These are phyloP conservation scores for Neosilurus mollespiculum DNA, from an alignment of 2,797 vertebrate species.

Conservation along the genomic window DNA sequence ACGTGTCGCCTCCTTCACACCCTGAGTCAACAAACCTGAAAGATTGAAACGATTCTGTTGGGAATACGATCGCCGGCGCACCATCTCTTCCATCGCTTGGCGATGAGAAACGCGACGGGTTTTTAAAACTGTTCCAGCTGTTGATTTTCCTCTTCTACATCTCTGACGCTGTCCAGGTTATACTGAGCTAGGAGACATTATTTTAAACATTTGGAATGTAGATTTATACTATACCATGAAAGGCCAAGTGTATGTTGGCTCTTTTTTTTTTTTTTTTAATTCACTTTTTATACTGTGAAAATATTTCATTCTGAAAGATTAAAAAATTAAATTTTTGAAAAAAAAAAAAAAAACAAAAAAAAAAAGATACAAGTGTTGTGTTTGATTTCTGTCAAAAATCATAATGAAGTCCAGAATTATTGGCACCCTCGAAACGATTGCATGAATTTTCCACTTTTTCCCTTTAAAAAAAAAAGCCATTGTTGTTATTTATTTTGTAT, in stretches of 20 bases:
- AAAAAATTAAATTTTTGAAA: conserved; percentile 88
- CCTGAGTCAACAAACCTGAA: conserved; percentile 55
- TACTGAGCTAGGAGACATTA: conserved; percentile 78
- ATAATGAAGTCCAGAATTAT: not conserved
- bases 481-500: not conserved
- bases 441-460: not conserved
- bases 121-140: conserved; percentile 65
- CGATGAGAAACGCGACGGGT: conserved; percentile 58
- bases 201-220: conserved; percentile 82
- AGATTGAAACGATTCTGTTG: conserved; percentile 43
- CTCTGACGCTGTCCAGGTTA: conserved; percentile 85
- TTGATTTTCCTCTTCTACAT: conserved; percentile 70
- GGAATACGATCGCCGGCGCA: conserved; percentile 52
- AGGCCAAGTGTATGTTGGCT: conserved; percentile 81
- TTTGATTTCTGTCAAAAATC: conserved; percentile 61
- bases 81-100: conserved; percentile 46
- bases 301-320: conserved; percentile 92
- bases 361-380: conserved; percentile 62
- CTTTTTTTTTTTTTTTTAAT: conserved; percentile 69
- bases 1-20: conserved; percentile 47
- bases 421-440: not conserved
- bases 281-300: conserved; percentile 98
- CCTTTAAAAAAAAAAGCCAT: not conserved
- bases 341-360: conserved; percentile 70
- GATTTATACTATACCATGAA: conserved; percentile 83